Evolutionary conservation across 2,113 vertebrate species (phyloP), one percentile per base, ranked within the genome.

Genomic region (Pimephales promelas): DNA sequence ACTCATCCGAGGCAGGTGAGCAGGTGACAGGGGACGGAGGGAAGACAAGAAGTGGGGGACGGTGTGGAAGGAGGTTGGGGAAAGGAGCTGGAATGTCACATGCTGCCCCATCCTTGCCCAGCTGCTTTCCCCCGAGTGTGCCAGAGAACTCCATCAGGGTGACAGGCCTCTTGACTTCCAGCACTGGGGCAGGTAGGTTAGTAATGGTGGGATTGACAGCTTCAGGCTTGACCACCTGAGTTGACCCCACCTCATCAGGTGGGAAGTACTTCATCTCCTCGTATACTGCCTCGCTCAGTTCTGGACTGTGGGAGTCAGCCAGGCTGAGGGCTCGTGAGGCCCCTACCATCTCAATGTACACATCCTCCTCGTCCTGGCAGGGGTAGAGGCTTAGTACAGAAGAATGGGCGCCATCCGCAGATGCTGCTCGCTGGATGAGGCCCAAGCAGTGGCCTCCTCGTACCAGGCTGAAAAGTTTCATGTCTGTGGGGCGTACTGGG

Each of bases 1-100:
- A 99, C 89, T 99, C 97, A 64, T 99, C 98, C 2, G 97, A 99
- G 40, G 97, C 97, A 0, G 97, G 98, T n/a, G 97, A 98, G 88
- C 97, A 96, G 43, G 96, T 97, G 54, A 96, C 95, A 0, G 97
- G 97, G 0, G 97, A 96, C 0, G 98, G 97, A 4, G 98, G 98
- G 84, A 99, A 98, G 54, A 99, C 96, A 36, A 99, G 91, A 14
- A 99, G 95, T 10, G 98, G 98, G 5, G 97, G 98, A 1, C 97
- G 95, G 81, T 98, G 97, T 0, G 96, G 95, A 0, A 99, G 96
- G 85, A 99, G 92, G 86, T 99, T 98, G 72, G 98, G 98, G 86
- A 99, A 99, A 13, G 98, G 98, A 7, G 98, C 94, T 6, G 98
- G 98, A 88, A 99, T 99, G 87, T 96, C 96, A 85, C 96, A 96